phyloP scores from a whole-genome alignment of 2,113 vertebrate genomes.

The Drymodes brunneopygia region DNA sequence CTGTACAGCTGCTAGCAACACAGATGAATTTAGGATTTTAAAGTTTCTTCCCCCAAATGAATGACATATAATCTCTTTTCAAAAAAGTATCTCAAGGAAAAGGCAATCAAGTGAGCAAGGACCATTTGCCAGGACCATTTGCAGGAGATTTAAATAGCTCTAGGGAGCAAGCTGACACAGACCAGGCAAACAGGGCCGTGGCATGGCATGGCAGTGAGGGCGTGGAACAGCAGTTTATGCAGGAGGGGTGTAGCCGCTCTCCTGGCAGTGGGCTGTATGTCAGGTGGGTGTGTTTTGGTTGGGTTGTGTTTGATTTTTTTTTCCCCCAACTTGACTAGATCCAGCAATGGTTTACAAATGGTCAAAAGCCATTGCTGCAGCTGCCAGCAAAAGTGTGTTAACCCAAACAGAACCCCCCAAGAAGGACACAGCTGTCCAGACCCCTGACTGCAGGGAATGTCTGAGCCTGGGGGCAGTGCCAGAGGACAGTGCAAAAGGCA shows the following conservation, averaged over 20 bases:
- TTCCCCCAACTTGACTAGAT: neutral
- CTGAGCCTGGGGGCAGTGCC: neutral
- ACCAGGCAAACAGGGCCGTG: neutral
- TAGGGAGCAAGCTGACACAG: fast-evolving
- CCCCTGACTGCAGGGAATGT: neutral
- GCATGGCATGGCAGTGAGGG: fast-evolving
- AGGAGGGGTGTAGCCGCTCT: neutral
- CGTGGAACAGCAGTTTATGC: neutral
- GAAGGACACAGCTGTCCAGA: neutral
- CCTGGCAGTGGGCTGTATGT: neutral
- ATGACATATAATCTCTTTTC: neutral
- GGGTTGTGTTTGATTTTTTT: neutral
- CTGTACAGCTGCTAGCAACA: neutral
- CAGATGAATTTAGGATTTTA: neutral
- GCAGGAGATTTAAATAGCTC: neutral
- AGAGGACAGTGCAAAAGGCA: neutral
- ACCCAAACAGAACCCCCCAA: neutral
- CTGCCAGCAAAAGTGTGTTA: too few species aligned
- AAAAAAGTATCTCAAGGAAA: neutral
- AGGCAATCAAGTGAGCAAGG: neutral
- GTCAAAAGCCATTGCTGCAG: neutral
- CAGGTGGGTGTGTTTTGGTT: neutral
- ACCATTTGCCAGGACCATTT: neutral
- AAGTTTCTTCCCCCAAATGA: neutral
- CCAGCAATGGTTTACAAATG: neutral